phyloP scores from a whole-genome alignment of 2,888 invertebrate species.

The Zonitis immaculata region DNA sequence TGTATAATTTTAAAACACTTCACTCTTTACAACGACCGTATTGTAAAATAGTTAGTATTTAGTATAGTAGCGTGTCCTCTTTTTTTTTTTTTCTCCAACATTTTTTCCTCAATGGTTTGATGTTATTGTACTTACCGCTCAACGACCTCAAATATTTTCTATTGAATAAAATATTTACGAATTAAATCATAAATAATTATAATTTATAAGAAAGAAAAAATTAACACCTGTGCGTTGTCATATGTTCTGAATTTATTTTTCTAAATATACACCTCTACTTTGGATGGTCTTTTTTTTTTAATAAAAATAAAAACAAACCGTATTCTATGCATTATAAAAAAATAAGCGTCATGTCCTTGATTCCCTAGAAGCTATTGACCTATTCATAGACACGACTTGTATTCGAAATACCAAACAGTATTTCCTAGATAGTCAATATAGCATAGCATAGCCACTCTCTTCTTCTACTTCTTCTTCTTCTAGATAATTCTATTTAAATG shows the following conservation, averaged over 20 bases:
- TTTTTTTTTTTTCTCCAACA: too few species aligned
- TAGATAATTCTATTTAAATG: neutral
- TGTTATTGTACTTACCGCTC: neutral
- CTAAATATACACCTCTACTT: too few species aligned
- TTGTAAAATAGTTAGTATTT: too few species aligned
- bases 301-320: too few species aligned
- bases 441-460: too few species aligned
- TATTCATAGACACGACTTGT: conserved; percentile 28
- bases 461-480: too few species aligned
- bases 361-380: conserved; percentile 35
- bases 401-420: conserved; percentile 18
- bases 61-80: conserved; percentile 3
- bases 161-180: too few species aligned
- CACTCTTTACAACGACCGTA: too few species aligned
- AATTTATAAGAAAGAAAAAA: neutral
- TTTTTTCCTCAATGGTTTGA: conserved; percentile 1
- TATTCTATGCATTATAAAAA: too few species aligned
- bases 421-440: neutral
- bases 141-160: conserved; percentile 2
- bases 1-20: too few species aligned
- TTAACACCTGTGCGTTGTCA: neutral
- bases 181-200: neutral
- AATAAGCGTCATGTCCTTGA: conserved; percentile 28
- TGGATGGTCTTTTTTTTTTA: neutral
- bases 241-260: neutral